Evolutionary conservation across 2,797 vertebrate species (phyloP).

Genomic region (Podargus strigoides): DNA sequence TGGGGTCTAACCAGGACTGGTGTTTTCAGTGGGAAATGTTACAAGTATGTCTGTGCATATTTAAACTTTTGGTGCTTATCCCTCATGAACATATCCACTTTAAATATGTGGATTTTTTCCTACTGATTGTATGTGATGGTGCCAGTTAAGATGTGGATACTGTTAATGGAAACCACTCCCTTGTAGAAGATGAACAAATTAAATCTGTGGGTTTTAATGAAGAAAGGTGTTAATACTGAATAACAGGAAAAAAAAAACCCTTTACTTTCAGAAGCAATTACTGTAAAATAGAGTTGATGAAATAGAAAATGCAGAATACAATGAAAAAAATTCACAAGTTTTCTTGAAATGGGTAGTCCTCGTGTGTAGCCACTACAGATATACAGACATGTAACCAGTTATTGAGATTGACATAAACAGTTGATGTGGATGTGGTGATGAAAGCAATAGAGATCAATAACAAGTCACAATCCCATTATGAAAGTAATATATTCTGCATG

Average conservation of each 20-base stretch:
- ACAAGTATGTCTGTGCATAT: neutral
- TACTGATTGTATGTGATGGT: neutral
- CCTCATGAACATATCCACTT: neutral
- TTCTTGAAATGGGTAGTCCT: neutral
- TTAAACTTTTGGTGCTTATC: neutral
- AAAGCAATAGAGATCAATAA: conserved; percentile 1
- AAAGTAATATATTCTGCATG: neutral
- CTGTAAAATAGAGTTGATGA: neutral
- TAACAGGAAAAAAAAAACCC: neutral
- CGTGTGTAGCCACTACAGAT: neutral
- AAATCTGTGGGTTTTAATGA: neutral
- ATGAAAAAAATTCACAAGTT: neutral
- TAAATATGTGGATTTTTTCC: neutral
- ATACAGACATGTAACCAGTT: neutral
- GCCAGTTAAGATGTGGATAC: neutral
- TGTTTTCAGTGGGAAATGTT: neutral
- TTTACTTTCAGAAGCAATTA: neutral
- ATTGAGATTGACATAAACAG: neutral
- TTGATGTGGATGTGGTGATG: neutral
- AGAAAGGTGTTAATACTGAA: neutral
- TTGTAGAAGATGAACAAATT: neutral
- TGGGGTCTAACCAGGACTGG: neutral
- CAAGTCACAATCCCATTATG: neutral
- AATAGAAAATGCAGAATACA: neutral
- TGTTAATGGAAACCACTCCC: neutral